phyloP scores from a whole-genome alignment of 2,797 vertebrate genomes.

The Bovichtus variegatus region DNA sequence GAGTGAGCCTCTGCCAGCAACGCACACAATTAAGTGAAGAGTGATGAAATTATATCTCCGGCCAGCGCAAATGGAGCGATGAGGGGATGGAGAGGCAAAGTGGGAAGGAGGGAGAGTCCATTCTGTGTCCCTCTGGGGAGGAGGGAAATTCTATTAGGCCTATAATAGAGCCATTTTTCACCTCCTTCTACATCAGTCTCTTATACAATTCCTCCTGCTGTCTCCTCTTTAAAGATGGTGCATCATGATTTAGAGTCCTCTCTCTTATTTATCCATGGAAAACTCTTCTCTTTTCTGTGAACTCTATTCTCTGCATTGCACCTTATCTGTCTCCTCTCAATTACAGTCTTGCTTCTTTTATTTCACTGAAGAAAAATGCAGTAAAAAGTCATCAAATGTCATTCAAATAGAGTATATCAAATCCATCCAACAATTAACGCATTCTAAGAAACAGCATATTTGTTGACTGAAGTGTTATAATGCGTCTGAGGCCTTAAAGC shows the following conservation, averaged over 20 bases:
- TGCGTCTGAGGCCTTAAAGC: constrained; percentile 46
- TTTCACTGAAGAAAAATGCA: background rate
- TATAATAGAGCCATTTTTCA: constrained; percentile 79
- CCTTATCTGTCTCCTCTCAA: background rate
- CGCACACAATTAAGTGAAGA: constrained; percentile 79
- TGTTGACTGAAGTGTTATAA: constrained; percentile 28
- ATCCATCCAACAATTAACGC: background rate
- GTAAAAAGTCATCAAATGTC: background rate
- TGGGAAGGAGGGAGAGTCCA: constrained; percentile 75
- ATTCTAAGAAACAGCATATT: constrained; percentile 22
- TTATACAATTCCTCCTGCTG: constrained; percentile 49
- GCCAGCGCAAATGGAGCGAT: constrained; percentile 75
- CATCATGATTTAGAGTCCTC: constrained; percentile 20
- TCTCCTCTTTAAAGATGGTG: constrained; percentile 45
- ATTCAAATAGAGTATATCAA: constrained; percentile 1
- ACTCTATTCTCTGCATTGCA: constrained; percentile 4
- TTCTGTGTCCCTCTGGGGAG: constrained; percentile 73
- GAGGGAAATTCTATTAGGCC: constrained; percentile 80
- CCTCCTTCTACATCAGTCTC: constrained; percentile 67
- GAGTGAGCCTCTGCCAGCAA: constrained; percentile 62
- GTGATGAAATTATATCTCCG: constrained; percentile 83
- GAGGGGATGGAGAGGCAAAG: constrained; percentile 63
- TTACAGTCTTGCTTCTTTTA: background rate
- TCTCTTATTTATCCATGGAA: constrained; percentile 24
- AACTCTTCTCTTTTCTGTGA: background rate